Evolutionary conservation across 2,797 vertebrate genomes (phyloP), one percentile per base, ranked within the genome.

Genomic region (Lates japonicus): DNA sequence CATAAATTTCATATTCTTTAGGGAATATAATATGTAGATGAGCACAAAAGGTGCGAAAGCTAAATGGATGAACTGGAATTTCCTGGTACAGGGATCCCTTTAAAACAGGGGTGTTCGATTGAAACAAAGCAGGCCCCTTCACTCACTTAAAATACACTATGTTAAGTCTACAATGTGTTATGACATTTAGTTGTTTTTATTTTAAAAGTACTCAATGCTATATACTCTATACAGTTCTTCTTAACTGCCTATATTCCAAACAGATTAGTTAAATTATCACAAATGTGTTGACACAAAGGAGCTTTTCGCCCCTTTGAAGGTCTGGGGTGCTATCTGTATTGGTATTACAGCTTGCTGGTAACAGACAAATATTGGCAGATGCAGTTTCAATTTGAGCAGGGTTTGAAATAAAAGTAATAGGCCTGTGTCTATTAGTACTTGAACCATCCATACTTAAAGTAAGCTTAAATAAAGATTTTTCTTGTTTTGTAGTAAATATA

Each of bases 401-500:
- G 14, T 46, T 7, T 57, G 25, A 44, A 69, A 46, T n/a, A n/a
- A 44, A 41, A 58, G 16, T 13, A 19, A 11, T 12, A 35, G 29
- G 37, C 1, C 33, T 31, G 9, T 70, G 22, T 13, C 35, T 62
- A 42, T 78, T 17, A 6, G 5, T 42, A 16, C 16, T 66, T 42
- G 54, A 20, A 64, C 9, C 4, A 61, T 13, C 5, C 41, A 13
- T 49, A 22, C 60, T 69, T 63, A 13, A 63, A 72, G 44, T 16
- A 22, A 35, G 19, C 78, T 77, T 7, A 71, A 29, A 76, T 29
- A 13, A 54, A 49, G 14, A 39, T 39, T 29, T 41, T 39, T 22
- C 7, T 60, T 77, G 25, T 68, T 81, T 52, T 78, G 4, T 14
- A 42, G 69, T 39, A 72, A 49, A 69, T 22, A 52, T 22, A 12